A percentile compares a stretch with the other conserved stretches of the same genome.
Conservation (phyloP, 2,797 vertebrate genomes). For the Anableps anableps region DNA sequence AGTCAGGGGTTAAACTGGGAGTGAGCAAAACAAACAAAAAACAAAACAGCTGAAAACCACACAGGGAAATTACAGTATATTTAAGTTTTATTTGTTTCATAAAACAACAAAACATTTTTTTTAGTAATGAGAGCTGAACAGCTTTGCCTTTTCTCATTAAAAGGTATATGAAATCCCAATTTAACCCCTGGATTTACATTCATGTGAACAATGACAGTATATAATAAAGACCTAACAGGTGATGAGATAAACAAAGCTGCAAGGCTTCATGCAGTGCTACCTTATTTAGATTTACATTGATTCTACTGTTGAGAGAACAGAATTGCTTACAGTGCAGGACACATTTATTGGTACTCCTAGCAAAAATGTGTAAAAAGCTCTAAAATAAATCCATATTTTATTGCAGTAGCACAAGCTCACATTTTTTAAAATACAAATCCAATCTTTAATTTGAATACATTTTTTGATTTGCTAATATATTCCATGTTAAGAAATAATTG, state of each 20-base stretch:
- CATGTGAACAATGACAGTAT: constrained; percentile 62
- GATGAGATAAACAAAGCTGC: constrained; percentile 64
- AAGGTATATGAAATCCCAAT: constrained; percentile 61
- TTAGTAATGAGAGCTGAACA: constrained; percentile 25
- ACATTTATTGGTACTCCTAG: constrained; percentile 2
- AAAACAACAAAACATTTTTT: constrained; percentile 57
- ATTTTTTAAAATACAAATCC: neutral
- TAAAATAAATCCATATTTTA: neutral
- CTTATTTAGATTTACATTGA: constrained; percentile 70
- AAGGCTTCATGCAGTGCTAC: constrained; percentile 80
- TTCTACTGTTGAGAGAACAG: constrained; percentile 56
- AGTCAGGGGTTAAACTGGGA: constrained; percentile 77
- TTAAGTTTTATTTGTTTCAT: constrained; percentile 76
- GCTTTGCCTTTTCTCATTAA: constrained; percentile 34
- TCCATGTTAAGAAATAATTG: neutral
- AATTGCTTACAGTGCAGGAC: constrained; percentile 12
- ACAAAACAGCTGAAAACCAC: constrained; percentile 48
- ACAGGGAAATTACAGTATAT: constrained; percentile 64
- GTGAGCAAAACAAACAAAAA: constrained; percentile 45
- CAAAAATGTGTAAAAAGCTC: neutral
- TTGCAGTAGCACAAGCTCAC: neutral
- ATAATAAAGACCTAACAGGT: constrained; percentile 60
- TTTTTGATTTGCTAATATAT: neutral
- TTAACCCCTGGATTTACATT: constrained; percentile 78
- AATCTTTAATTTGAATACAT: neutral